Evolutionary conservation across 2,888 invertebrate genomes (phyloP), one percentile per base, ranked within the genome.

Genomic region (Tethea ocularis): DNA sequence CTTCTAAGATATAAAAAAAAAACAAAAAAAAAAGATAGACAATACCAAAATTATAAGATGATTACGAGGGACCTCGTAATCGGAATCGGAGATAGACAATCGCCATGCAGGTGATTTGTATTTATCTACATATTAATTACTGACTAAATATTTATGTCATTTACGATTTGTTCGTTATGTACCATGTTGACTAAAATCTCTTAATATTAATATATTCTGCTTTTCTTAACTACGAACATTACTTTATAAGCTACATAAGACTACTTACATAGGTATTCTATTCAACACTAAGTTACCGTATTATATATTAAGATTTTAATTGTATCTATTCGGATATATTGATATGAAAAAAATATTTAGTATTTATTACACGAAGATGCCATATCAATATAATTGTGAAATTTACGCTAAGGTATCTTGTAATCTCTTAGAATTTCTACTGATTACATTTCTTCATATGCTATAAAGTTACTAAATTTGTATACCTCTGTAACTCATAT

Each of bases 381-480:
- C 77, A 77, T 81, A 78, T 78, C 77, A 74, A 73, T 74, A 71
- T 70, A 69, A 65, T 62, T 54, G 33, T 54, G 54, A 13, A 54
- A 33, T 33, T 54, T 62, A 60, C 57, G 56, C 56, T 67, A 69
- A 69, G 63, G 62, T 66, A 69, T 74, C 74, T 76, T 80, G 73
- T 87, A 87, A 84, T 84, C 83, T 85, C 74, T 78, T 87, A 87
- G 87, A 80, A 87, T 88, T 88, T 88, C 82, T 88, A 87, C 85
- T 80, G 78, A 75, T 78, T 71, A 75, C 72, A 78, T 78, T 81
- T 69, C 76, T 75, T 73, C 72, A 68, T 78, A 74, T 41, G 51
- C 60, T 55, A 55, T 57, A 52, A 52, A 55, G 24, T 58, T 41
- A 52, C n/a, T 60, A 61, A 59, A 15, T 20, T 53, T 58, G 54